Conservation (phyloP, 2,113 vertebrate genomes). For the Nerophis lumbriciformis region DNA sequence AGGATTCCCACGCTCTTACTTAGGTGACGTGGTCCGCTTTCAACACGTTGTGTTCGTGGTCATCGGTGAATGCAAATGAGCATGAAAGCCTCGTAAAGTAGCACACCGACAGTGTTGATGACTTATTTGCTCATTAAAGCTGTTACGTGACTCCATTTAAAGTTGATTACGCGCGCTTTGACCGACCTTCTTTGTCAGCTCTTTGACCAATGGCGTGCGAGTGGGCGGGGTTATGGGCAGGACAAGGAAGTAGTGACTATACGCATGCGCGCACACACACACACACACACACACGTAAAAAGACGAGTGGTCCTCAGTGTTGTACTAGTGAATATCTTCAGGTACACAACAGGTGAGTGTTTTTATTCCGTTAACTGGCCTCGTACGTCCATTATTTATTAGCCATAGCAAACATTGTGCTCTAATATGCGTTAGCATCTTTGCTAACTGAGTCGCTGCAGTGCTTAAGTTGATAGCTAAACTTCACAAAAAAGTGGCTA, state of each 20-base stretch:
- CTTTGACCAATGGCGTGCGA: background rate
- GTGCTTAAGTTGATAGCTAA: too few species aligned
- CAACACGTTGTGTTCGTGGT: background rate
- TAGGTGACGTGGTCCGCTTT: background rate
- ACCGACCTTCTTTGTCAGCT: background rate
- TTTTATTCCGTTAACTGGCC: too few species aligned
- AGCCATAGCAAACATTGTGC: too few species aligned
- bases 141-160: background rate
- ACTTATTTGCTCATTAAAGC: constrained; percentile 1
- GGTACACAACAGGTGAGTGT: too few species aligned
- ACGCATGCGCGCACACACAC: background rate
- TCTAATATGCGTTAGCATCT: too few species aligned
- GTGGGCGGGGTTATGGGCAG: background rate
- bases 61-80: too few species aligned
- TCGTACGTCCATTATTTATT: too few species aligned
- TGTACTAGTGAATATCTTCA: too few species aligned
- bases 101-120: background rate
- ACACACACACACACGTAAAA: constrained; percentile 30
- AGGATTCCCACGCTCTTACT: too few species aligned
- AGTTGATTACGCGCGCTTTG: background rate
- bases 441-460: too few species aligned
- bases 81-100: background rate
- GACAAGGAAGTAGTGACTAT: background rate
- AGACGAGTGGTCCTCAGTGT: background rate
- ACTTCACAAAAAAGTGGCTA: too few species aligned